phyloP scores from a whole-genome alignment of 2,797 vertebrate genomes.

The Danio tinwini region DNA sequence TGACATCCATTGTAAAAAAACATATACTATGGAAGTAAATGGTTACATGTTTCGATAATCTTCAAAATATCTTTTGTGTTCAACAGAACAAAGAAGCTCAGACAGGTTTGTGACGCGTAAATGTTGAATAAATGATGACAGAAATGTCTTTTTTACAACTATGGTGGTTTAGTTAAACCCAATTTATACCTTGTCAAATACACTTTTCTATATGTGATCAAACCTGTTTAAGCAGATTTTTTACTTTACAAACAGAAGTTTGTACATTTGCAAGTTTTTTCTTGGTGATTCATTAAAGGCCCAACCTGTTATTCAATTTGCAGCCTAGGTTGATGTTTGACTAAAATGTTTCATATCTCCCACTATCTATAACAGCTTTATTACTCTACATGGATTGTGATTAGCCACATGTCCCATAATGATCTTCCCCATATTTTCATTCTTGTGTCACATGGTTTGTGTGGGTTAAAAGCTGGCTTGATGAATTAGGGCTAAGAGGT shows the following conservation, averaged over 20 bases:
- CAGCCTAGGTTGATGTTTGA: constrained; percentile 15
- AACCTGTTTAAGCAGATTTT: constrained; percentile 13
- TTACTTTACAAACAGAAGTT: neutral
- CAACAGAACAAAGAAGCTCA: no score
- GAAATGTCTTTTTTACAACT: neutral
- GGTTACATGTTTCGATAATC: no score
- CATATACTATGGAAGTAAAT: no score
- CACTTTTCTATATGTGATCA: constrained; percentile 2
- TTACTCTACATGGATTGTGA: neutral
- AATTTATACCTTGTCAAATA: neutral
- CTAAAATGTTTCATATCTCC: constrained; percentile 6
- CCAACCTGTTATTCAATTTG: constrained; percentile 7
- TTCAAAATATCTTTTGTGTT: no score
- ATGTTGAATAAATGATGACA: no score
- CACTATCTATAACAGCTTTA: neutral
- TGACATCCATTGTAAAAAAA: no score
- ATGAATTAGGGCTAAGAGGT: neutral
- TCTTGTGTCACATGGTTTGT: neutral
- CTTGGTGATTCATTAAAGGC: constrained; percentile 13
- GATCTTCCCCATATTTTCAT: neutral
- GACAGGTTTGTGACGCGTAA: no score
- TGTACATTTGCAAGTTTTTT: neutral
- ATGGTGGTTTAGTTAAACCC: neutral
- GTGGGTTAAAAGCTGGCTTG: neutral
- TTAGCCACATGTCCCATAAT: neutral